A percentile compares a stretch with the other conserved stretches of the same genome.
These are phyloP conservation scores for Malurus melanocephalus DNA, from an alignment of 2,113 vertebrate species.

Conservation along the genomic window DNA sequence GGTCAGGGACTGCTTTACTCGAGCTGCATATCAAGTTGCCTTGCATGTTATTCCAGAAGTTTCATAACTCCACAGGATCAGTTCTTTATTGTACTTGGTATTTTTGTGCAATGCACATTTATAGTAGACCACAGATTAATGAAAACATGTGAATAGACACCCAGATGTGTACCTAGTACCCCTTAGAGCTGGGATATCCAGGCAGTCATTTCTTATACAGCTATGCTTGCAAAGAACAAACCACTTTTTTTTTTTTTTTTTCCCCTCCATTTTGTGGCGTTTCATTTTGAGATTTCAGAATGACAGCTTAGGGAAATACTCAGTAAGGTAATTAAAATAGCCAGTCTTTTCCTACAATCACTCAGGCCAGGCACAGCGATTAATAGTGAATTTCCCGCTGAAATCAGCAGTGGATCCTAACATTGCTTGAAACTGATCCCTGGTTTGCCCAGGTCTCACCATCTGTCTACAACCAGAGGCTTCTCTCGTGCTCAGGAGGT, in stretches of 20 bases:
- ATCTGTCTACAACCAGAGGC: neutral
- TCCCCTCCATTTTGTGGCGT: neutral
- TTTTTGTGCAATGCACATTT: neutral
- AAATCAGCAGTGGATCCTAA: neutral
- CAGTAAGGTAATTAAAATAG: neutral
- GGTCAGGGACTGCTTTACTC: conserved; percentile 19
- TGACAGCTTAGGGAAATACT: neutral
- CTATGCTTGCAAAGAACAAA: neutral
- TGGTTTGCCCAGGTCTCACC: neutral
- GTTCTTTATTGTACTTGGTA: neutral
- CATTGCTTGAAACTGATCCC: neutral
- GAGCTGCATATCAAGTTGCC: conserved; percentile 3
- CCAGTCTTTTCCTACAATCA: neutral
- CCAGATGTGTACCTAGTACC: neutral
- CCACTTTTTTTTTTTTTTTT: neutral
- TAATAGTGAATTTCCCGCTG: neutral
- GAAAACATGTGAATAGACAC: neutral
- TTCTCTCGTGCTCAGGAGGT: neutral
- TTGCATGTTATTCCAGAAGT: neutral
- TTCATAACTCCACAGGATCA: neutral
- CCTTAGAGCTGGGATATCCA: neutral
- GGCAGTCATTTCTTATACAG: neutral
- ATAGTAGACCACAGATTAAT: neutral
- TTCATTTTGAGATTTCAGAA: neutral
- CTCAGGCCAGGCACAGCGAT: neutral